These are phyloP conservation scores for Exaiptasia diaphana DNA, from an alignment of 64 coral and sea anemone genomes.

Conservation along the genomic window DNA sequence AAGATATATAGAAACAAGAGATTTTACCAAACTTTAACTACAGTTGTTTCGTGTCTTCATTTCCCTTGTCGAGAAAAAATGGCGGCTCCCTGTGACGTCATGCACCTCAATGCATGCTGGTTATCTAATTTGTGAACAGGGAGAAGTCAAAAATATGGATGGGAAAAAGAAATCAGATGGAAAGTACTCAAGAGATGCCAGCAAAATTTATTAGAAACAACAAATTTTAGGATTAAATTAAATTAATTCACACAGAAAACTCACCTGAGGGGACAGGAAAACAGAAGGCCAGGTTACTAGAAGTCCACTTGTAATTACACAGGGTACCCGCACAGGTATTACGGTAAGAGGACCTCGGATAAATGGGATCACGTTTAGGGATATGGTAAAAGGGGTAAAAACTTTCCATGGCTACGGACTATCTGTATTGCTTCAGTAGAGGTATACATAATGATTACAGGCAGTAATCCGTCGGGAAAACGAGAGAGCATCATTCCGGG, in stretches of 20 bases:
- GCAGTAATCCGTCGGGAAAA: too few relatives aligned
- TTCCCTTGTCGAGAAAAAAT: constrained; percentile 9
- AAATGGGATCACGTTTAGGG: neutral
- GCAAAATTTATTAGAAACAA: too few relatives aligned
- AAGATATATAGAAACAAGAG: neutral
- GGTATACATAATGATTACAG: too few relatives aligned
- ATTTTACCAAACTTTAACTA: neutral
- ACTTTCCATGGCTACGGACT: too few relatives aligned
- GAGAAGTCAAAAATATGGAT: neutral
- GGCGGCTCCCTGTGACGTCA: constrained; percentile 21
- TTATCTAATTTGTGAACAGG: too few relatives aligned
- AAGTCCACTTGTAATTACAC: neutral
- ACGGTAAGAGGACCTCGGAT: neutral
- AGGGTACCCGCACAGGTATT: neutral
- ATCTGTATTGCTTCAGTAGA: too few relatives aligned
- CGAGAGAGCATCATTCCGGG: too few relatives aligned
- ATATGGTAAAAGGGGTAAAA: too few relatives aligned
- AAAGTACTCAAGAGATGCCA: too few relatives aligned
- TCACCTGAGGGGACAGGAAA: neutral
- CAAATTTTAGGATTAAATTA: too few relatives aligned
- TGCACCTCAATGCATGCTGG: neutral
- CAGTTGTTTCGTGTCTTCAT: constrained; percentile 5
- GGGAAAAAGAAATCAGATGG: neutral
- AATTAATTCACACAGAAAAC: too few relatives aligned
- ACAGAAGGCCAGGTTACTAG: neutral